Evolutionary conservation across 2,888 invertebrate genomes (phyloP).

Genomic region (Tenthredo mesomela): DNA sequence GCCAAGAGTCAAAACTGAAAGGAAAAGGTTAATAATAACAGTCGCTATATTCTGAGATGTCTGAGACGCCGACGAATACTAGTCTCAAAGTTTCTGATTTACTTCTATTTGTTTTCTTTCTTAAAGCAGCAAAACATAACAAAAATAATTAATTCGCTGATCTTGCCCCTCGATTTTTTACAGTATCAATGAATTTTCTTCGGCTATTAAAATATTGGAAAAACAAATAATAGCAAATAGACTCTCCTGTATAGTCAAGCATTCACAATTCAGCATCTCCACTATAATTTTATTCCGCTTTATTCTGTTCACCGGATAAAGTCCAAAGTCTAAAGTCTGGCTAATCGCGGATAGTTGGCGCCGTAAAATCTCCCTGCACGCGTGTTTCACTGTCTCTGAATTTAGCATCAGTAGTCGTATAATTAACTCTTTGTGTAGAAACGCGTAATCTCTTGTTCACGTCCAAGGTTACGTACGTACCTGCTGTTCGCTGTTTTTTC

Average conservation of each 20-base stretch:
- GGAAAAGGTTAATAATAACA: slow-evolving; percentile 52
- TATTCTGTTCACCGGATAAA: background rate
- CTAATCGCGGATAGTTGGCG: slow-evolving; percentile 8
- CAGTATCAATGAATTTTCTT: background rate
- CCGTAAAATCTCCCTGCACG: background rate
- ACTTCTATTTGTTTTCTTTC: background rate
- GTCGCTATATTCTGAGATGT: slow-evolving; percentile 40
- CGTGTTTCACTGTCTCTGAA: slow-evolving; percentile 19
- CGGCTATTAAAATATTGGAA: background rate
- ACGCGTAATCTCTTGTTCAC: slow-evolving; percentile 48
- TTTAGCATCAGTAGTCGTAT: slow-evolving; percentile 38
- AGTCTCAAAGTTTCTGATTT: slow-evolving; percentile 3
- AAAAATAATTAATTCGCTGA: background rate
- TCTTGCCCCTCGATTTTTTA: background rate
- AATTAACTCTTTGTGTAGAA: slow-evolving; percentile 46
- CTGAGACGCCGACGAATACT: slow-evolving; percentile 23
- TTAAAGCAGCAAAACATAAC: background rate
- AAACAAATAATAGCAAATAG: background rate
- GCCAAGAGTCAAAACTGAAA: slow-evolving; percentile 38
- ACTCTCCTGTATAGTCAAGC: background rate
- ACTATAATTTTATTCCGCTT: background rate
- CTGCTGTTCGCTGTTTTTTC: background rate
- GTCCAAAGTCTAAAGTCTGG: slow-evolving; percentile 14
- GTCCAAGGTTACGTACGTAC: slow-evolving; percentile 35
- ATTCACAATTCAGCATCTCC: background rate